Base-by-base conservation (phyloP, 2,888 invertebrate species). In the Lottia scabra region DNA sequence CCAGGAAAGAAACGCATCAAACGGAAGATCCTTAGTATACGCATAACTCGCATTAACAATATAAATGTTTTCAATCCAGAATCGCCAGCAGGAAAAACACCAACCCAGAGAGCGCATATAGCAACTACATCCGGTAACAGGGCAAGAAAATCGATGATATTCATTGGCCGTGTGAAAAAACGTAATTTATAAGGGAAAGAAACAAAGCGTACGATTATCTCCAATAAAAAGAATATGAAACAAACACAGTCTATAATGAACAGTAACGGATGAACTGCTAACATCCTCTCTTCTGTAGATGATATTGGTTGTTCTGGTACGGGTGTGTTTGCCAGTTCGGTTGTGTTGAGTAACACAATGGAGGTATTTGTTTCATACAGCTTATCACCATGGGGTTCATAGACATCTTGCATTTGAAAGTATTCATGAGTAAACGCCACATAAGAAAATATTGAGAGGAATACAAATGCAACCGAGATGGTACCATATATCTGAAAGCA, bases 1-100 rank as follows among this genome's bases (percentile, higher is more conserved):
- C 84, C 84, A 1, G 80, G 75, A 27, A 80, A 76, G 63, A 80
- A 78, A 27, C 80, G 72, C 71, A 81, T 79, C 46, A 83, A 72
- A 15, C 81, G 77, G 67, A 83, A 78, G 38, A 80, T 71, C 13
- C 79, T 69, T 65, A 81, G 75, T n/a, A 82, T 77, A 10, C 83
- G 71, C n/a, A 79, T 71, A 27, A 82, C 75, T 13, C 75, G 75
- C 38, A 81, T n/a, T 16, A 80, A 72, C 12, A 68, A 68, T 1
- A 81, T 62, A 27, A 73, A 56, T 56, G 56, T 56, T 4, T 23
- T 23, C 23, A 56, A 23, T 23, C 23, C 56, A 23, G 56, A 23
- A 19, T 19, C 56, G 13, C 19, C 16, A 19, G 63, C 23, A 71
- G 19, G 38, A 72, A 15, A 13, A 43, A 30, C 44, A 69, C n/a